Percentiles rank a stretch among this genome's conserved stretches.
Conservation (phyloP, 2,888 invertebrate species). For the Dynastes hyllus region DNA sequence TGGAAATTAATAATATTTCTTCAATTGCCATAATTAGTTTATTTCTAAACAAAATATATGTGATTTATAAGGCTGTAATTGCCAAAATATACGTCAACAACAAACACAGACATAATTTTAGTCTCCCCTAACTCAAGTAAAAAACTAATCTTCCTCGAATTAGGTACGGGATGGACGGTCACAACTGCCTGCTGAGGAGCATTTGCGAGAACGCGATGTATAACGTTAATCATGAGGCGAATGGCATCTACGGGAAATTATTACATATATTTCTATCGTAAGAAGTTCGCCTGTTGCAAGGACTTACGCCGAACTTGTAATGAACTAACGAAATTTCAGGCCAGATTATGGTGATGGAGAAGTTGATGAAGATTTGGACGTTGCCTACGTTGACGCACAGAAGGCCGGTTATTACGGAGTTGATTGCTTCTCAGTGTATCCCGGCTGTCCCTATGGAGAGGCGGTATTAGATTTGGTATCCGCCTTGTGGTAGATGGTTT, state of each 20-base stretch:
- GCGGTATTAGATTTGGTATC: constrained; percentile 78
- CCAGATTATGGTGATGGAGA: constrained; percentile 74
- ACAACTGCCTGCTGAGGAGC: constrained; percentile 80
- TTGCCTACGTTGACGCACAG: constrained; percentile 77
- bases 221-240: constrained; percentile 75
- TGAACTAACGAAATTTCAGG: constrained; percentile 68
- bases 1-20: too few species aligned
- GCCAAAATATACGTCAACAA: too few species aligned
- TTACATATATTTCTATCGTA: constrained; percentile 84
- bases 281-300: constrained; percentile 65
- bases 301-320: constrained; percentile 22
- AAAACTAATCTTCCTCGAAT: constrained; percentile 26
- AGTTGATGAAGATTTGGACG: constrained; percentile 72
- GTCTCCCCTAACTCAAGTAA: too few species aligned
- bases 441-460: constrained; percentile 76
- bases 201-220: constrained; percentile 84
- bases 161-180: constrained; percentile 79
- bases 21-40: too few species aligned
- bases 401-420: constrained; percentile 78
- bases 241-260: constrained; percentile 84
- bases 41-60: too few species aligned
- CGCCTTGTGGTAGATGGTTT: constrained; percentile 27
- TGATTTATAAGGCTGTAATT: too few species aligned
- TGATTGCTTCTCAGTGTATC: constrained; percentile 77
- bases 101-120: background rate